Evolutionary conservation across 2,797 vertebrate genomes (phyloP), one percentile per base, ranked within the genome.

Genomic region (Tolypeutes matacus): DNA sequence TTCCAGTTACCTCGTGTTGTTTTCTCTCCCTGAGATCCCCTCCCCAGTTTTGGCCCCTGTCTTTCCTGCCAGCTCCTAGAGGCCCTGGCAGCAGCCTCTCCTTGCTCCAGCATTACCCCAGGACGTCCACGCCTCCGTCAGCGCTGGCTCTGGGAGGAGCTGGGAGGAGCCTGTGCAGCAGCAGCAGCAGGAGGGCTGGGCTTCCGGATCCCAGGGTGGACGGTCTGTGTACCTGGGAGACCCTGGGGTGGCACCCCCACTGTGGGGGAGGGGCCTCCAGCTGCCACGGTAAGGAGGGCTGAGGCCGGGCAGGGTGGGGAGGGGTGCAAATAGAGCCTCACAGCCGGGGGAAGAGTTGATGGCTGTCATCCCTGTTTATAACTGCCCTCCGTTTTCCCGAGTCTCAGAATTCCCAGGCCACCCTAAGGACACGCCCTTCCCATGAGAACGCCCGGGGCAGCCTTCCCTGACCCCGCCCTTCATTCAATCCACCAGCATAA

Each of bases 61-160:
- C 70, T 46, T 83, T 20, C 76, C 42, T 64, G 4, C 13, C 53
- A 56, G 64, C 42, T n/a, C 82, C 62, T 69, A 7, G 15, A 25
- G 4, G 6, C 15, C 29, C 42, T 64, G 64, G 10, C 29, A 23
- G 29, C 51, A 51, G 0, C 34, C 34, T 70, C 53, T 75, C 42
- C 17, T 53, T 17, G n/a, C 51, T 56, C 67, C 34, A n/a, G 10
- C 0, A 0, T 8, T 25, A 31, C 4, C 21, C 2, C 0, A 60
- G 89, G 53, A 46, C n/a, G 13, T 21, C 27, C 27, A 18, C 0
- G 0, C 42, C 34, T 36, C 5, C n/a, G 56, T 5, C 39, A 7
- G 12, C 56, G 20, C 20, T 7, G 0, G 5, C 65, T 46, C 39
- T 15, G 7, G 23, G 42, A 23, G 73, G 31, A 25, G 31, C 17